Conservation (phyloP, 2,113 vertebrate species). For the Haemorhous mexicanus region DNA sequence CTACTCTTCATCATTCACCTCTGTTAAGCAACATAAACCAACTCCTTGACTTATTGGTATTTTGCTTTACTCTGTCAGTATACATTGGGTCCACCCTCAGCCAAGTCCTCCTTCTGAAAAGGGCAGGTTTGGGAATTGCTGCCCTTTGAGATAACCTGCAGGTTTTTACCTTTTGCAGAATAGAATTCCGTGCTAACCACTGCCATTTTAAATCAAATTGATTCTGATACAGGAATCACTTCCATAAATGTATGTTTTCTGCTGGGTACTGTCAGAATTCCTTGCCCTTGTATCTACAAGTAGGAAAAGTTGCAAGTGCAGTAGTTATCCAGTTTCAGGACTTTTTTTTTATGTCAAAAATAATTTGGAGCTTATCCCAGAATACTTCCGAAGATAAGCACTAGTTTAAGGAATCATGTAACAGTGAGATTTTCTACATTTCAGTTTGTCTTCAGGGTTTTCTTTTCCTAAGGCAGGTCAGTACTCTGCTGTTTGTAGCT, state of each 20-base stretch:
- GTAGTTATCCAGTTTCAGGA: neutral
- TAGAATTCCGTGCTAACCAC: neutral
- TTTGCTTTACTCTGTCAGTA: neutral
- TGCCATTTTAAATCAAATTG: neutral
- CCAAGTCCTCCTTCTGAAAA: neutral
- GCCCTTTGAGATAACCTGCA: neutral
- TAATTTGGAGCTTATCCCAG: neutral
- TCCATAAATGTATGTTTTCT: neutral
- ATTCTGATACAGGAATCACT: neutral
- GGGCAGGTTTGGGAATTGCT: neutral
- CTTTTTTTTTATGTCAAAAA: neutral
- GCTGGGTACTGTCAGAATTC: neutral
- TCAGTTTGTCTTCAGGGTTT: neutral
- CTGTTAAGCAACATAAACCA: neutral
- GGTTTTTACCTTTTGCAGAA: neutral
- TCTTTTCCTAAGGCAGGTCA: neutral
- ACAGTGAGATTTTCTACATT: neutral
- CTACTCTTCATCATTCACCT: neutral
- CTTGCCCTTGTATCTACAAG: neutral
- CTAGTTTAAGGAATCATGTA: neutral
- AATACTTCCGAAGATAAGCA: constrained; percentile 10
- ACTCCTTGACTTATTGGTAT: neutral
- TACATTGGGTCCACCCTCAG: fast-evolving
- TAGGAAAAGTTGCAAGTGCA: constrained; percentile 6
- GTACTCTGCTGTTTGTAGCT: neutral